These are phyloP conservation scores for Drosophila tani DNA, from an alignment of 1,140 invertebrate species.

Conservation along the genomic window DNA sequence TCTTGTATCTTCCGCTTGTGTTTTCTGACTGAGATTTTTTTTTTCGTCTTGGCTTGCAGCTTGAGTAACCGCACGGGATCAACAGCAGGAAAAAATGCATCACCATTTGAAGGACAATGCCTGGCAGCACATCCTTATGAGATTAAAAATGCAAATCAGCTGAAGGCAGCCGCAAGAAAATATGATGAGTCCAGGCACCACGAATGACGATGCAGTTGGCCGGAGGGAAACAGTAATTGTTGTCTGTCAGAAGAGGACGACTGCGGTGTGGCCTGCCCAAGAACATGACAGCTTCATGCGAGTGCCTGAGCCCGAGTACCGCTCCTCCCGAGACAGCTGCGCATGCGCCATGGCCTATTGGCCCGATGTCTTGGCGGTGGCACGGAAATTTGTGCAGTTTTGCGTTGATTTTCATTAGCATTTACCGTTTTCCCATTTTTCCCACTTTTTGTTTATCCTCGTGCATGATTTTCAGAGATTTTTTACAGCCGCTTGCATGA, in stretches of 20 bases:
- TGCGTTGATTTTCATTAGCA: constrained; percentile 80
- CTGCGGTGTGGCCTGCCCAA: constrained; percentile 65
- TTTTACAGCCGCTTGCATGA: constrained; percentile 75
- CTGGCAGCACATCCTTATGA: constrained; percentile 80
- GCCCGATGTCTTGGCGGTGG: constrained; percentile 63
- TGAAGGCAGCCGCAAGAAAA: constrained; percentile 69
- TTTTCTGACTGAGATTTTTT: constrained; percentile 46
- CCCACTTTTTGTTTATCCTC: constrained; percentile 49
- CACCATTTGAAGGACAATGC: constrained; percentile 68
- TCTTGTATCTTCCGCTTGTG: constrained; percentile 4
- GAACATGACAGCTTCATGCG: constrained; percentile 83
- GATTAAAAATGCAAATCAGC: constrained; percentile 85
- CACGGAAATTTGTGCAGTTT: constrained; percentile 47
- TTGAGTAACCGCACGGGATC: constrained; percentile 52
- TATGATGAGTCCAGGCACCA: constrained; percentile 60
- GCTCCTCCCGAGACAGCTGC: constrained; percentile 56
- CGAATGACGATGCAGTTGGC: constrained; percentile 60
- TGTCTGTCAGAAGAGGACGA: constrained; percentile 59
- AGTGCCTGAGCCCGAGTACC: background rate
- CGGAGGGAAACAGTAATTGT: constrained; percentile 71
- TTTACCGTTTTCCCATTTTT: constrained; percentile 48
- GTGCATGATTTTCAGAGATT: constrained; percentile 24
- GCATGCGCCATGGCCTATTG: constrained; percentile 41
- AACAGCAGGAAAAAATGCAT: constrained; percentile 43
- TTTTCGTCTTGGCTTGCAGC: constrained; percentile 61